Evolutionary conservation across 2,888 invertebrate genomes (phyloP).

Genomic region (Microctonus aethiopoides): DNA sequence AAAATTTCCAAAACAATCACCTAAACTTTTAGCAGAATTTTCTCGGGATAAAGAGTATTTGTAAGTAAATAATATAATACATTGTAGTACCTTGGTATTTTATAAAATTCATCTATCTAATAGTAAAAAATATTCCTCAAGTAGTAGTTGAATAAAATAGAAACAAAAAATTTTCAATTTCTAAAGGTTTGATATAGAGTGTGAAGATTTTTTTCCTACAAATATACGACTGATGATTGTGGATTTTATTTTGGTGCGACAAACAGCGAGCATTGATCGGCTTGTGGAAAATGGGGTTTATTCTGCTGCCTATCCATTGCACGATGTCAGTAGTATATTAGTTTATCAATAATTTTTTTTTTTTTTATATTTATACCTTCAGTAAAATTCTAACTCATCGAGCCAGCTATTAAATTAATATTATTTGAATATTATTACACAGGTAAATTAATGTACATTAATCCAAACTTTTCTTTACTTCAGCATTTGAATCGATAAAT

Average conservation of each 20-base stretch:
- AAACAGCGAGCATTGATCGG: constrained; percentile 77
- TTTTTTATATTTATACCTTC: background rate
- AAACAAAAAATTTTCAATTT: background rate
- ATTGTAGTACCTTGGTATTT: too few species aligned
- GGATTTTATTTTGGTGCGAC: constrained; percentile 80
- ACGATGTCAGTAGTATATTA: constrained; percentile 73
- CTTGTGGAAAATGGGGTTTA: constrained; percentile 75
- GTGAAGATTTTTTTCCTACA: constrained; percentile 76
- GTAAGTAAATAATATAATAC: constrained; percentile 68
- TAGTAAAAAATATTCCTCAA: constrained; percentile 6
- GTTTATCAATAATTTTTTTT: constrained; percentile 17
- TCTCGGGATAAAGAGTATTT: constrained; percentile 78
- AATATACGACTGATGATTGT: constrained; percentile 76
- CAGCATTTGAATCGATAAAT: too few species aligned
- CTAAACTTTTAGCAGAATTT: constrained; percentile 77
- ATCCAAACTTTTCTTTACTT: too few species aligned
- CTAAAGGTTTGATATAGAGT: constrained; percentile 74
- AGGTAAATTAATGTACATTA: too few species aligned
- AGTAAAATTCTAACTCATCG: background rate
- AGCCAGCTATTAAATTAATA: too few species aligned
- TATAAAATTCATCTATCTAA: constrained; percentile 8
- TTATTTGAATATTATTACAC: too few species aligned
- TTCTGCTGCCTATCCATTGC: constrained; percentile 79
- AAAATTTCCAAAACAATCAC: constrained; percentile 73
- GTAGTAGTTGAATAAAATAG: background rate